Base-by-base conservation (phyloP, 2,113 vertebrate genomes). In the Ptilorrhoa leucosticta region DNA sequence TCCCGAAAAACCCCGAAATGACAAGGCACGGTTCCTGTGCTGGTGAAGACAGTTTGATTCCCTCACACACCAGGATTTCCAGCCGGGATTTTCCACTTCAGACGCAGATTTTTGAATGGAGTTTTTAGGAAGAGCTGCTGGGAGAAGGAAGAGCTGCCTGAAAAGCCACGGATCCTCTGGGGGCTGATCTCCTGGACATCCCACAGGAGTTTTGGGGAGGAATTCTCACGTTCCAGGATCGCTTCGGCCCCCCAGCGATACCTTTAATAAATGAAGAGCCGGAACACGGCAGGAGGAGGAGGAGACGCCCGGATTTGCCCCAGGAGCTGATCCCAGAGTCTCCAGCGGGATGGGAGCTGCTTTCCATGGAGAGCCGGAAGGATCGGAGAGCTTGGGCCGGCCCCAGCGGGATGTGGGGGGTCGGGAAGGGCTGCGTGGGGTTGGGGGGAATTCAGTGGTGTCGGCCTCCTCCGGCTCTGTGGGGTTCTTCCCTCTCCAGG, bases 31-130 rank as follows among this genome's bases (percentile, higher is more conserved):
- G 0, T 22, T 54, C 42, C 77, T 23, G 22, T 22, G 30, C 4
- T 65, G 68, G 10, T 6, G n/a, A 15, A 44, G 51, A 12, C 1
- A 7, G 0, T 22, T 42, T 3, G 7, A 4, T 60, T 6, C 24
- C 84, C 53, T 89, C 87, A 0, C 8, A 0, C 39, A 2, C 48
- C 8, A 5, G 56, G 60, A 65, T 66, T 53, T 15, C 48, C 81
- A 39, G 8, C 47, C 24, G 88, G 50, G 65, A 48, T 73, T 64
- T 14, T 27, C 33, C 51, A 6, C 39, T 0, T 3, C 1, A 2
- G 19, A 6, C 48, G 10, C 11, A 27, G 82, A 61, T 6, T 39
- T 60, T 51, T 21, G 39, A 1, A 18, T 24, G 30, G 26, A 92
- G 60, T 2, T 81, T 94, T 73, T 20, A 10, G 35, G 60, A 79